Conservation (phyloP, 2,797 vertebrate species). For the Helicolenus hilgendorfi region DNA sequence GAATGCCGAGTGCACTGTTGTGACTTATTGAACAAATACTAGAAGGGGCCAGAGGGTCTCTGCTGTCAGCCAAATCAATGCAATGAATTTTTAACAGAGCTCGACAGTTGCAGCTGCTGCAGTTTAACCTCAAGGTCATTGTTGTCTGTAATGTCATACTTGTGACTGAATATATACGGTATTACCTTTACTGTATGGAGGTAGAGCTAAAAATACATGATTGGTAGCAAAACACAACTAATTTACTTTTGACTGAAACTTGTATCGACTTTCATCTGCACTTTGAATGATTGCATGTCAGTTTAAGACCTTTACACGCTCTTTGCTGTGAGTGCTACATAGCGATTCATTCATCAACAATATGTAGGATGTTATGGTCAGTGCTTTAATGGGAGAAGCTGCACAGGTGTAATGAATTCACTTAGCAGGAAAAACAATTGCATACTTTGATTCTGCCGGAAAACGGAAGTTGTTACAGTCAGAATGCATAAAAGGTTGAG, state of each 20-base stretch:
- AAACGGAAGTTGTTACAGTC: not conserved
- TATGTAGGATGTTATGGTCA: not conserved
- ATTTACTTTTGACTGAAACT: conserved; percentile 28
- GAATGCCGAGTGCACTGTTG: conserved; percentile 37
- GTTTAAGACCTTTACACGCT: conserved; percentile 8
- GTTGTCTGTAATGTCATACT: conserved; percentile 25
- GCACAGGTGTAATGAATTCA: not conserved
- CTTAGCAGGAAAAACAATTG: not conserved
- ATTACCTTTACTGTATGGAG: conserved; percentile 14
- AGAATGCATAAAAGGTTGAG: not conserved
- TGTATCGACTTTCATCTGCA: conserved; percentile 31
- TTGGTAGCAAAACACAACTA: not conserved
- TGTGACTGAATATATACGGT: conserved; percentile 22
- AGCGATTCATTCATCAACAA: not conserved
- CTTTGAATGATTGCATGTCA: conserved; percentile 60
- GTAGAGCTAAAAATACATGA: not conserved
- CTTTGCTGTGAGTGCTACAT: conserved; percentile 7
- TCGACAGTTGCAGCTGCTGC: conserved; percentile 53
- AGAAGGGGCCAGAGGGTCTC: conserved; percentile 59
- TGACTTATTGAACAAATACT: conserved; percentile 58
- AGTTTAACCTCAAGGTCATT: conserved; percentile 72
- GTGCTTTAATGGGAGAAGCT: conserved; percentile 13
- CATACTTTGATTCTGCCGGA: not conserved
- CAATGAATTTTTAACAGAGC: conserved; percentile 81
- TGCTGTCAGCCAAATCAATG: conserved; percentile 78